phyloP scores from a whole-genome alignment of 2,797 vertebrate genomes.

The Danio jaintianensis region DNA sequence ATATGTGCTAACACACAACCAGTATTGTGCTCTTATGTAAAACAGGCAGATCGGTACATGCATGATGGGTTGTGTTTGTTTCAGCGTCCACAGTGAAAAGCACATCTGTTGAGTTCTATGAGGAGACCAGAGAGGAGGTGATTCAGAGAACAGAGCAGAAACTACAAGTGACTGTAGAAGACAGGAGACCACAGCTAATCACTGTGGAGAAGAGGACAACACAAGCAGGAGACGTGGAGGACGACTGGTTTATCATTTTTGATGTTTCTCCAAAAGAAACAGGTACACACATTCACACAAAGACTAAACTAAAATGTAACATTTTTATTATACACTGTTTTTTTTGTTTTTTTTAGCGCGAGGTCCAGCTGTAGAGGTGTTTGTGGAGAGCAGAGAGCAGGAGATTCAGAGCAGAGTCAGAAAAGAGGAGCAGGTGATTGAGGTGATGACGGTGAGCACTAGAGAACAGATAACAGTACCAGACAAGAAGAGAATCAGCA shows the following conservation, averaged over 20 bases:
- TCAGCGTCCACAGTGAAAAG: neutral
- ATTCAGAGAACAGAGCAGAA: neutral
- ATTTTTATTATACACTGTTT: neutral
- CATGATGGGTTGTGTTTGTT: conserved; percentile 25
- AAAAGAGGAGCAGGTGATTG: conserved; percentile 17
- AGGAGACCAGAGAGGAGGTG: conserved; percentile 3
- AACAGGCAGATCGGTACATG: neutral
- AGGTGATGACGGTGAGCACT: neutral
- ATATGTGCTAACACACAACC: conserved; percentile 11
- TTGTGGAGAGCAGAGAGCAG: conserved; percentile 32
- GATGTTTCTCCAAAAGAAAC: conserved; percentile 62
- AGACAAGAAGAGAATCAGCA: neutral
- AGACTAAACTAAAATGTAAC: neutral
- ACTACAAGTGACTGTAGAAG: conserved; percentile 7
- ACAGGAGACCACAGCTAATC: conserved; percentile 38
- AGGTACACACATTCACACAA: conserved; percentile 45
- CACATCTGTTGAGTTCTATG: neutral
- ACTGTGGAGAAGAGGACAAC: conserved; percentile 53
- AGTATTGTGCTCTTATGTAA: neutral
- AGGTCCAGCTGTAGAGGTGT: neutral
- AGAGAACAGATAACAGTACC: conserved; percentile 9
- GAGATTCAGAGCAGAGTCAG: neutral
- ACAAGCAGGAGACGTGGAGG: conserved; percentile 58
- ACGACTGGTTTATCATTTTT: conserved; percentile 71
- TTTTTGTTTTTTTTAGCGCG: neutral